A percentile compares a stretch with the other conserved stretches of the same genome.
phyloP scores from a whole-genome alignment of 2,888 invertebrate genomes.

The Pristionchus mayeri region DNA sequence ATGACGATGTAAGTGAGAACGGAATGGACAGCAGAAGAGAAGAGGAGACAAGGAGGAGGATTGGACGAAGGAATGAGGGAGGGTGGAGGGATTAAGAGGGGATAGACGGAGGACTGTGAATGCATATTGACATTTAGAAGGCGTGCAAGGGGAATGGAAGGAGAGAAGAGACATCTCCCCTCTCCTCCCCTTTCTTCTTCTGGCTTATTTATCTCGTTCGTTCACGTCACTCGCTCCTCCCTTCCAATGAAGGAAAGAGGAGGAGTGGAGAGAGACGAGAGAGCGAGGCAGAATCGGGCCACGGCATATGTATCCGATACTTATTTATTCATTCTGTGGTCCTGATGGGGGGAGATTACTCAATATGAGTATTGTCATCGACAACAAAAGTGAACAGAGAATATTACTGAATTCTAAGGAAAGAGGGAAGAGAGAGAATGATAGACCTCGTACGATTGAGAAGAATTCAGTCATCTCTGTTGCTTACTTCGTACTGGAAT shows the following conservation, averaged over 20 bases:
- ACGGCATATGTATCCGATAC: neutral
- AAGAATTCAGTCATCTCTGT: constrained; percentile 36
- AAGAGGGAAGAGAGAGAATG: constrained; percentile 5
- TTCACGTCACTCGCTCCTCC: constrained; percentile 41
- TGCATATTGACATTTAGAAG: constrained; percentile 31
- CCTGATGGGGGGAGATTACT: neutral
- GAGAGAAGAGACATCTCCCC: constrained; percentile 45
- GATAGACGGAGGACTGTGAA: neutral
- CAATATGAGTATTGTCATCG: constrained; percentile 18
- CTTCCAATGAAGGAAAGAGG: constrained; percentile 18
- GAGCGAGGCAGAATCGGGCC: neutral
- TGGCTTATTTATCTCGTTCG: constrained; percentile 44
- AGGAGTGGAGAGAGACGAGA: neutral
- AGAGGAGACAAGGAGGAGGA: neutral
- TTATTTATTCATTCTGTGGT: constrained; percentile 10
- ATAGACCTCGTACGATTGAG: constrained; percentile 18
- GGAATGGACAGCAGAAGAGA: neutral
- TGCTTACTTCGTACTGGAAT: neutral
- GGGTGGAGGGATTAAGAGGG: constrained; percentile 14
- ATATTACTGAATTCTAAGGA: neutral
- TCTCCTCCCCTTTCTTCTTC: constrained; percentile 21
- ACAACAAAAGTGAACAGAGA: neutral
- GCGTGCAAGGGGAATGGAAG: constrained; percentile 32
- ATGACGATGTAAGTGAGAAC: neutral
- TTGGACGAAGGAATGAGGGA: neutral